Conservation (phyloP, 2,797 vertebrate species). For the Melanogrammus aeglefinus region DNA sequence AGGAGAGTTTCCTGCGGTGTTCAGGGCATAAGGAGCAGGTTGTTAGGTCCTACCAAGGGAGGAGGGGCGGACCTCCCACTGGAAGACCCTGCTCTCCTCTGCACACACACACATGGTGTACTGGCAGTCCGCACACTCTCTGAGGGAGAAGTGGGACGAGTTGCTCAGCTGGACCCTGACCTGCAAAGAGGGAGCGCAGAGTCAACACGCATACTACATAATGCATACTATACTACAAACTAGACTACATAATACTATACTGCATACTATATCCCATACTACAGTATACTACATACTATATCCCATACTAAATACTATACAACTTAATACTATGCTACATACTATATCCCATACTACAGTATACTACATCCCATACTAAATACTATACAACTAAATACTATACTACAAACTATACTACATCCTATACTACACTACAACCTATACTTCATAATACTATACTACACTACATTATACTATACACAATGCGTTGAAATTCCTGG, state of each 20-base stretch:
- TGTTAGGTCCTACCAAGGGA: conserved; percentile 65
- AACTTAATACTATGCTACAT: no score
- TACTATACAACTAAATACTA: no score
- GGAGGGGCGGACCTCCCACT: conserved; percentile 75
- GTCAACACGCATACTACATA: background rate
- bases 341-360: no score
- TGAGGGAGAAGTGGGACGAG: conserved; percentile 59
- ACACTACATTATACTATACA: background rate
- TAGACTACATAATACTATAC: no score
- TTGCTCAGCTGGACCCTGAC: conserved; percentile 67
- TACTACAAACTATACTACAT: no score
- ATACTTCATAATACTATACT: no score
- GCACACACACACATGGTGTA: conserved; percentile 76
- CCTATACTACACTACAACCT: no score
- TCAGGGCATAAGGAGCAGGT: background rate
- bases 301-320: no score
- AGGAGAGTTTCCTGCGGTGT: background rate
- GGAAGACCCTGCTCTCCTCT: conserved; percentile 74
- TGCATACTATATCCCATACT: no score
- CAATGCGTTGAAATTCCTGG: background rate
- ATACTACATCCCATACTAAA: no score
- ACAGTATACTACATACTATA: no score
- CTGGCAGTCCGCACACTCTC: conserved; percentile 55
- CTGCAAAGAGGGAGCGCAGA: conserved; percentile 52
- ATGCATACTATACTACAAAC: background rate